Conservation (phyloP, 92 coral and sea anemone genomes). For the Virgularia gustaviana region DNA sequence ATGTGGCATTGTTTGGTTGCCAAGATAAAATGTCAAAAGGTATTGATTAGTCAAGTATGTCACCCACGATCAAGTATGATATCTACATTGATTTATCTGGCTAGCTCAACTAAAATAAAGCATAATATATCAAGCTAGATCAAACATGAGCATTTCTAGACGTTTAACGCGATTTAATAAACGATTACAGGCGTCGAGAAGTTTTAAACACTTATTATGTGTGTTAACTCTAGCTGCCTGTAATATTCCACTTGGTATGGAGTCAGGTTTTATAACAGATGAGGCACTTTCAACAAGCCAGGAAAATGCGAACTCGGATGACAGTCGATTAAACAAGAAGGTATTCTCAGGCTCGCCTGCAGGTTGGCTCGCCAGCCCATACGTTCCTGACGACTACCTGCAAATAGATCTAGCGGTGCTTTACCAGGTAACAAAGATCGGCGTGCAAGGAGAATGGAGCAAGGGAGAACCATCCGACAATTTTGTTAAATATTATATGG, state of each 20-base stretch:
- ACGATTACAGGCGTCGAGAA: neutral
- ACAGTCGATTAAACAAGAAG: conserved; percentile 35
- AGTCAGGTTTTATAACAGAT: conserved; percentile 66
- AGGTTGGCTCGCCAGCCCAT: conserved; percentile 59
- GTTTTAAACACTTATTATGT: neutral
- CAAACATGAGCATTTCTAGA: too few species aligned
- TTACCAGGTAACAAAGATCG: conserved; percentile 49
- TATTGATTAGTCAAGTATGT: conserved; percentile 11
- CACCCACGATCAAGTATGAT: neutral
- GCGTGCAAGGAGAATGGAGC: conserved; percentile 50
- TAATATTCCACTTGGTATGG: conserved; percentile 69
- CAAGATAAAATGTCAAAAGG: conserved; percentile 52
- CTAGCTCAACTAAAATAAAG: too few species aligned
- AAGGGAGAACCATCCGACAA: neutral
- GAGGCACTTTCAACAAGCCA: conserved; percentile 51
- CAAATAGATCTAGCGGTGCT: conserved; percentile 72
- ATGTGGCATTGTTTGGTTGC: conserved; percentile 70
- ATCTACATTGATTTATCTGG: too few species aligned
- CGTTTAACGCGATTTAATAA: neutral
- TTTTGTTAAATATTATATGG: conserved; percentile 52
- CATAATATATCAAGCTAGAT: too few species aligned
- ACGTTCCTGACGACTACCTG: conserved; percentile 47
- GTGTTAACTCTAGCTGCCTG: conserved; percentile 48
- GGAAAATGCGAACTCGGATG: conserved; percentile 31
- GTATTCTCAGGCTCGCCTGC: conserved; percentile 1